phyloP scores from a whole-genome alignment of 1,140 invertebrate genomes.

The Dinoponera quadriceps region DNA sequence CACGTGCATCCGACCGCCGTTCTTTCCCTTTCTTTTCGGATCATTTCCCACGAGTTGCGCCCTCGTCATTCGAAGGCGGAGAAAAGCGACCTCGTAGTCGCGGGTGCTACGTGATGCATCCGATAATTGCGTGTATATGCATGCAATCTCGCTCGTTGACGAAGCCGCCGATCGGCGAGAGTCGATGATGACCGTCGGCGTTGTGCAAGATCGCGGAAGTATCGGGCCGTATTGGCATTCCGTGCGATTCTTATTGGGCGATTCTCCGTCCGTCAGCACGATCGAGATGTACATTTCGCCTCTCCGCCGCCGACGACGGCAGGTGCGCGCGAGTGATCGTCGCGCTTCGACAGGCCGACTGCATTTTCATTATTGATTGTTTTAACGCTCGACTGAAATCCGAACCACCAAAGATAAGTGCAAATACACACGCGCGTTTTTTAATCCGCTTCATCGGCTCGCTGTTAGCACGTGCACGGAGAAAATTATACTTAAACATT shows the following conservation, averaged over 20 bases:
- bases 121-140: neutral
- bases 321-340: neutral
- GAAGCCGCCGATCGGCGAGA: neutral
- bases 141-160: neutral
- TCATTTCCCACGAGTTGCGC: constrained; percentile 51
- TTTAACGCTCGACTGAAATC: too few relatives aligned
- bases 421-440: too few relatives aligned
- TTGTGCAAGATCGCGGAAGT: constrained; percentile 39
- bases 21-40: constrained; percentile 25
- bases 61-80: constrained; percentile 2
- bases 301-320: neutral
- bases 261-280: neutral
- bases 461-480: too few relatives aligned
- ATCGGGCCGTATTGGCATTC: neutral
- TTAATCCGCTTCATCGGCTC: too few relatives aligned
- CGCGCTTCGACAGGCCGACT: too few relatives aligned
- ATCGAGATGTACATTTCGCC: neutral
- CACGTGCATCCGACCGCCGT: too few relatives aligned
- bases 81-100: constrained; percentile 3
- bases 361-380: too few relatives aligned
- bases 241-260: neutral
- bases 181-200: neutral
- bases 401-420: too few relatives aligned
- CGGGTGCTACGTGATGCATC: neutral
- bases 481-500: too few relatives aligned